A percentile compares a stretch with the other conserved stretches of the same genome.
These are phyloP conservation scores for Hymenochirus boettgeri DNA, from an alignment of 2,113 vertebrate genomes.

Conservation along the genomic window DNA sequence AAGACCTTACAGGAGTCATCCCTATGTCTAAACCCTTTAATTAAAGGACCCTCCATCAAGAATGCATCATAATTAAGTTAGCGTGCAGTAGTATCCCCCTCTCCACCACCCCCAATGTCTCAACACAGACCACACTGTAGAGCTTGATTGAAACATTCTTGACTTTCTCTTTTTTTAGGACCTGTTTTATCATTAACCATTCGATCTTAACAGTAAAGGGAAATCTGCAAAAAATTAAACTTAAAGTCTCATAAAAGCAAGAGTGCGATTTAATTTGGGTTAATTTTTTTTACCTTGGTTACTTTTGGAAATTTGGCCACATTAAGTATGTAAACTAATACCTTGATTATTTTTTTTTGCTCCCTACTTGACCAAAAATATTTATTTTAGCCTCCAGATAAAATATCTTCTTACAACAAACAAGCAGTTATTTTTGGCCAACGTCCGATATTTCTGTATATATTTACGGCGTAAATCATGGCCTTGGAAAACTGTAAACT, in stretches of 20 bases:
- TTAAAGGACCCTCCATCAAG: constrained; percentile 51
- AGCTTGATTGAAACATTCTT: constrained; percentile 43
- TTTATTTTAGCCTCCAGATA: too few species aligned
- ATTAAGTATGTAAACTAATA: too few species aligned
- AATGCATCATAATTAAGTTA: constrained; percentile 53
- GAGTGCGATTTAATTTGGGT: too few species aligned
- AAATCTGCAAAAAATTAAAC: constrained; percentile 49
- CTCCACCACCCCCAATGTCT: constrained; percentile 42
- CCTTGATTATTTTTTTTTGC: too few species aligned
- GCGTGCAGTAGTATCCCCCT: constrained; percentile 15
- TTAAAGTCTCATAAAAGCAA: constrained; percentile 33
- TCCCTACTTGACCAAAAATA: too few species aligned
- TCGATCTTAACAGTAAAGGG: constrained; percentile 38
- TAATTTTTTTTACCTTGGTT: too few species aligned
- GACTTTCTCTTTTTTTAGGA: not conserved
- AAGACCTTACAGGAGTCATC: constrained; percentile 42
- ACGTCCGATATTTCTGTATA: too few species aligned
- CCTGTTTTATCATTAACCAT: constrained; percentile 36
- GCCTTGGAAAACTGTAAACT: too few species aligned
- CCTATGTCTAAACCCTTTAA: constrained; percentile 44
- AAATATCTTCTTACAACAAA: too few species aligned
- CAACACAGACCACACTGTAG: constrained; percentile 35
- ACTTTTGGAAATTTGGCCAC: too few species aligned
- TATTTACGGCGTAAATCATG: too few species aligned
- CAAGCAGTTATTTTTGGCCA: too few species aligned